Evolutionary conservation across 1,140 invertebrate species (phyloP), one percentile per base, ranked within the genome.

Genomic region (Trissolcus basalis): DNA sequence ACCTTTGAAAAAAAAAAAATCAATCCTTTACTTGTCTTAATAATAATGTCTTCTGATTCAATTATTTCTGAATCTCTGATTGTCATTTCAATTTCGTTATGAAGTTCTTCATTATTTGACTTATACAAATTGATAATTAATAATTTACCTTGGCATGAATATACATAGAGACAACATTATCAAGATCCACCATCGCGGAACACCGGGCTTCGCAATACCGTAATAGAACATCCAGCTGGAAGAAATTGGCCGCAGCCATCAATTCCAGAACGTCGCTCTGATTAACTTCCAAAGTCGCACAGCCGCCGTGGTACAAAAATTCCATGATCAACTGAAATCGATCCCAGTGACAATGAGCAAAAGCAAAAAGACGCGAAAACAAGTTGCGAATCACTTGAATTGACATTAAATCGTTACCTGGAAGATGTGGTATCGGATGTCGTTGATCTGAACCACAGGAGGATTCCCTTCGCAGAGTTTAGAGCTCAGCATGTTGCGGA

Each of bases 241-340:
- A 97, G 87, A 96, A 97, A 81, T 96, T 96, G 0, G 96, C 95
- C 0, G 96, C 96, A 3, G 95, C 95, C 92, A 97, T 95, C 41
- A 97, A 86, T 83, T 97, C 96, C 58, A 97, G 87, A 32, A 97
- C 93, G 81, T 97, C 95, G 51, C 91, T 91, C 47, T 93, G 92
- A 44, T 93, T 92, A 1, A 96, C 93, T 76, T 94, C 91, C 36
- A 96, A 86, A 0, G 91, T 92, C 48, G 92, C 91, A 81, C 94
- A 95, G 13, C 95, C 95, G 12, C 96, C 96, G 75, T 96, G 95
- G 85, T 97, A 97, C 14, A 97, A 89, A 87, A 95, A 97, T 83
- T 97, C 94, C 95, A 97, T 97, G 1, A 97, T 95, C 90, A 96
- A 91, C 94, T 97, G 84, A 35, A 88, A 89, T 6, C 19, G 19